Evolutionary conservation across 2,113 vertebrate species (phyloP).

Genomic region (Manacus vitellinus): DNA sequence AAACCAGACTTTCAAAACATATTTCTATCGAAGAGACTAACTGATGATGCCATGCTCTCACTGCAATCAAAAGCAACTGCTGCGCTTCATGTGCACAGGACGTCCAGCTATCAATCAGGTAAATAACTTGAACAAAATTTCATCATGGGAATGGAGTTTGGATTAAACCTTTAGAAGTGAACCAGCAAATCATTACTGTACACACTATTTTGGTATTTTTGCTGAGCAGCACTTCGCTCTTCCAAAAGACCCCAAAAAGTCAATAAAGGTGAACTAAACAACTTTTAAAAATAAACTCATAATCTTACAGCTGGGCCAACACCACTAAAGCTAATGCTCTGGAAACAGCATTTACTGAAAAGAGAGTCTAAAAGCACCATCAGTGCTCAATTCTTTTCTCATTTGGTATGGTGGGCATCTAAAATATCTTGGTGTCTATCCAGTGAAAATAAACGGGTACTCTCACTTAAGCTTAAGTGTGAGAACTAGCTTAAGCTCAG

Average conservation of each 20-base stretch:
- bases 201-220: background rate
- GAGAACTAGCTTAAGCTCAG: background rate
- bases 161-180: background rate
- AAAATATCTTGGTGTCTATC: background rate
- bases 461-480: background rate
- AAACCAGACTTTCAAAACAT: background rate
- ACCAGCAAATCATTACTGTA: background rate
- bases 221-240: background rate
- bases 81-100: background rate
- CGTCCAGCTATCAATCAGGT: background rate
- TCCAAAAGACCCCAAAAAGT: background rate
- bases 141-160: background rate
- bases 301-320: background rate
- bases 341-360: background rate
- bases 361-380: background rate
- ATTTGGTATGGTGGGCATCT: background rate
- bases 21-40: slow-evolving; percentile 15
- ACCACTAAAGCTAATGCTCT: background rate
- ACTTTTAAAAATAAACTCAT: background rate
- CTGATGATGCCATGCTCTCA: background rate
- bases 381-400: background rate
- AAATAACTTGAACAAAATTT: background rate
- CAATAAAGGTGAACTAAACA: background rate
- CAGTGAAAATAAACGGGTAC: background rate
- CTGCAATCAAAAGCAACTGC: slow-evolving; percentile 29